Conservation (phyloP, 2,113 vertebrate genomes). For the Canis aureus region DNA sequence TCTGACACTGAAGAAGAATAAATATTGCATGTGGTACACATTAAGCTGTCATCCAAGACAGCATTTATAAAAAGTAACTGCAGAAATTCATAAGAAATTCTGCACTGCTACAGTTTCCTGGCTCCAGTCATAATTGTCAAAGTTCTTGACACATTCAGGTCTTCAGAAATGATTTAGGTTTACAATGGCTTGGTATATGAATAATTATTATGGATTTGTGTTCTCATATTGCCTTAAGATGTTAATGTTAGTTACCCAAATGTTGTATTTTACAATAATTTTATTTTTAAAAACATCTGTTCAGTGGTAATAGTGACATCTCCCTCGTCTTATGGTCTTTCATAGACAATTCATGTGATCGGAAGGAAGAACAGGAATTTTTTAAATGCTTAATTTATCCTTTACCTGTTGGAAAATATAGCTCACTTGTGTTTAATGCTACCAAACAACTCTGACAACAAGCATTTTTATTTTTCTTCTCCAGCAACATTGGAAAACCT, state of each 20-base stretch:
- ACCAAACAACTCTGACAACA: constrained; percentile 69
- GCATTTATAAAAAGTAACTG: constrained; percentile 93
- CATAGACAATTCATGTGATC: constrained; percentile 57
- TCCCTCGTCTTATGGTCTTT: constrained; percentile 59
- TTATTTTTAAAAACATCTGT: constrained; percentile 74
- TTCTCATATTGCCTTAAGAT: constrained; percentile 83
- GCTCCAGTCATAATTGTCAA: constrained; percentile 99
- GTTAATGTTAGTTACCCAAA: constrained; percentile 83
- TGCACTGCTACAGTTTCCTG: constrained; percentile 95
- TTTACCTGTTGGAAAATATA: constrained; percentile 72
- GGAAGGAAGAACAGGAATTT: constrained; percentile 72
- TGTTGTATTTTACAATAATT: constrained; percentile 79
- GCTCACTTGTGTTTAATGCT: constrained; percentile 64
- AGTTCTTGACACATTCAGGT: constrained; percentile 91
- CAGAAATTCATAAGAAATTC: constrained; percentile 97
- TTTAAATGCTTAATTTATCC: constrained; percentile 74
- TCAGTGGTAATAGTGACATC: constrained; percentile 53
- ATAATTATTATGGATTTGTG: constrained; percentile 90
- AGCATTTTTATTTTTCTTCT: constrained; percentile 76
- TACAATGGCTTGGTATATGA: constrained; percentile 91
- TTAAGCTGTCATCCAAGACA: constrained; percentile 99
- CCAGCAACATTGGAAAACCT: constrained; percentile 73
- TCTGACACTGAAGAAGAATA: constrained; percentile 99
- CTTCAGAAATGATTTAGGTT: constrained; percentile 89
- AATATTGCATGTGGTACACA: constrained; percentile 99